phyloP scores from a whole-genome alignment of 2,888 invertebrate species.

The Troides oblongomaculatus region DNA sequence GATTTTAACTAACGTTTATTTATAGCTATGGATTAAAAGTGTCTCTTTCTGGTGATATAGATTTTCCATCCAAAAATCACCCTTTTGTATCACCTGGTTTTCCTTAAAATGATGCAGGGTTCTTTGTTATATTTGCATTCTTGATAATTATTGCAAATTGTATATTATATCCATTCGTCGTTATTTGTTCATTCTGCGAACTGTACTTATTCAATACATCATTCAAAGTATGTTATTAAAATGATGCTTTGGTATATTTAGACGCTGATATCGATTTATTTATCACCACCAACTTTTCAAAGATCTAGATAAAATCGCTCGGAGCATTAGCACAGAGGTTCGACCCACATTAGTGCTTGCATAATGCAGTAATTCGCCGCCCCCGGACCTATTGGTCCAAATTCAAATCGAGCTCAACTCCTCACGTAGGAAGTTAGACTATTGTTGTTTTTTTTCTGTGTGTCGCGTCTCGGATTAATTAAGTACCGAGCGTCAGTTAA shows the following conservation, averaged over 20 bases:
- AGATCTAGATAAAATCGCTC: constrained; percentile 42
- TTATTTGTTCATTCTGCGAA: background rate
- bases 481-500: constrained; percentile 14
- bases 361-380: constrained; percentile 45
- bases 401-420: constrained; percentile 45
- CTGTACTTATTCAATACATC: background rate
- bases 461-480: constrained; percentile 20
- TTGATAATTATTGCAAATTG: no score
- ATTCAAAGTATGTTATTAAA: no score
- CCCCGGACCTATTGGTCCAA: constrained; percentile 38
- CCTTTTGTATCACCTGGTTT: no score
- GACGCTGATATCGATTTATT: constrained; percentile 17
- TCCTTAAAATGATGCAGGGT: no score
- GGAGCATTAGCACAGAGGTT: constrained; percentile 41
- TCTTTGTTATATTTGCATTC: no score
- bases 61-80: background rate
- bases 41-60: no score
- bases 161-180: no score
- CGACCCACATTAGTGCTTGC: constrained; percentile 50
- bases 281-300: constrained; percentile 31
- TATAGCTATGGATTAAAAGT: background rate
- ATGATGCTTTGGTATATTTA: background rate
- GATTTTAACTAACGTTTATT: background rate
- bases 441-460: constrained; percentile 15
- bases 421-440: constrained; percentile 29